phyloP scores from a whole-genome alignment of 2,113 vertebrate genomes.

The Centrocercus urophasianus region DNA sequence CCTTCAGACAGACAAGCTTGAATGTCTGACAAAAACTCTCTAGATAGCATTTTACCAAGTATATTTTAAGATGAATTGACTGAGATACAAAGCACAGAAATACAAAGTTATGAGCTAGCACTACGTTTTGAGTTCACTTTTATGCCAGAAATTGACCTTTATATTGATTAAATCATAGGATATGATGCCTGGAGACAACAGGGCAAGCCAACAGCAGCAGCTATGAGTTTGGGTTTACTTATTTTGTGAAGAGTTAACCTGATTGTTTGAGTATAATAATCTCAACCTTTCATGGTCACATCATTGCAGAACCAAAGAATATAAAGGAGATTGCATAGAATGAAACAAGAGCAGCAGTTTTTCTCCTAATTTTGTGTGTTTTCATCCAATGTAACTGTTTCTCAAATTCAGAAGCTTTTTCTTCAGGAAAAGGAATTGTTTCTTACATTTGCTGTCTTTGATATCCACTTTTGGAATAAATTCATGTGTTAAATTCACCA shows the following conservation, averaged over 20 bases:
- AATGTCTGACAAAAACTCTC: not conserved
- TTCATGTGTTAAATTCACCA: not conserved
- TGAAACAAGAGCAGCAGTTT: not conserved
- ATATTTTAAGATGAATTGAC: not conserved
- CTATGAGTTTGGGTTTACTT: conserved; percentile 12
- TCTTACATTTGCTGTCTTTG: not conserved
- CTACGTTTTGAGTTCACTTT: conserved; percentile 4
- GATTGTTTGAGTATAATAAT: not conserved
- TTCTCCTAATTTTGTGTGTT: not conserved
- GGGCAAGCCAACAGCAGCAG: not conserved
- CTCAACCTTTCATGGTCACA: not conserved
- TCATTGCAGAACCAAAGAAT: not conserved
- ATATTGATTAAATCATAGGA: not conserved
- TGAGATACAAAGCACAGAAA: conserved; percentile 5
- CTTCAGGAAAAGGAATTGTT: not conserved
- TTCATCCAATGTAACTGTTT: not conserved
- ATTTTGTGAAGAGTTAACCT: not conserved
- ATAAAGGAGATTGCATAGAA: not conserved
- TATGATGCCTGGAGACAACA: not conserved
- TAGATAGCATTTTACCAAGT: not conserved
- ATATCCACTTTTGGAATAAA: not conserved
- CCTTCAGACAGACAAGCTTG: not conserved
- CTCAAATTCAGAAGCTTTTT: not conserved
- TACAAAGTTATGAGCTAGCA: not conserved
- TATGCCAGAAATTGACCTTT: not conserved